phyloP scores from a whole-genome alignment of 1,140 invertebrate genomes.

The Bemisia tabaci region DNA sequence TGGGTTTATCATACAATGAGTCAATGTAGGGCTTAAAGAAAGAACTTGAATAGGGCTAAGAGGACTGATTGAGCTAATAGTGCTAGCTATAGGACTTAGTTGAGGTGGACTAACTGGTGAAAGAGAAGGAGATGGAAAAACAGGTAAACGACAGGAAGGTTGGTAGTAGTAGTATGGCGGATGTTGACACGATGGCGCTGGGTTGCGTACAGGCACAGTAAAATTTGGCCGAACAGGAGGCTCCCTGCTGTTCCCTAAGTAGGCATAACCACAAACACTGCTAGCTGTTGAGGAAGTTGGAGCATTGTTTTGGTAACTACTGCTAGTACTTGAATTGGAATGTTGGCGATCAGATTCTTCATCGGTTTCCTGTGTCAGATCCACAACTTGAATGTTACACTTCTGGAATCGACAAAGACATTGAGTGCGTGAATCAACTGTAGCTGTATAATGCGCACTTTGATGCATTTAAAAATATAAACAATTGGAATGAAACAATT shows the following conservation, averaged over 20 bases:
- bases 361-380: conserved; percentile 49
- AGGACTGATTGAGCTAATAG: not conserved
- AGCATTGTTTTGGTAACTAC: not conserved
- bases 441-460: no score
- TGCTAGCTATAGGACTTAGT: not conserved
- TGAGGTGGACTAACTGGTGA: not conserved
- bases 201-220: conserved; percentile 11
- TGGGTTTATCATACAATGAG: no score
- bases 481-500: no score
- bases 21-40: conserved; percentile 3
- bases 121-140: conserved; percentile 16
- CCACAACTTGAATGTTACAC: conserved; percentile 34
- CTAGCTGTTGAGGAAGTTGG: conserved; percentile 5
- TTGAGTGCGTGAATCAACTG: no score
- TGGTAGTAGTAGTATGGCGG: conserved; percentile 7
- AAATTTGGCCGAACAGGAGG: not conserved
- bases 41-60: conserved; percentile 14
- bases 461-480: no score
- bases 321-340: not conserved
- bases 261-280: not conserved
- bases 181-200: conserved; percentile 18
- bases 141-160: conserved; percentile 15
- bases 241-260: not conserved
- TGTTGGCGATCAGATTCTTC: conserved; percentile 30
- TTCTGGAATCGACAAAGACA: not conserved